Percentiles rank a stretch among this genome's conserved stretches.
These are phyloP conservation scores for Eptesicus fuscus DNA, from an alignment of 2,113 vertebrate genomes.

Conservation along the genomic window DNA sequence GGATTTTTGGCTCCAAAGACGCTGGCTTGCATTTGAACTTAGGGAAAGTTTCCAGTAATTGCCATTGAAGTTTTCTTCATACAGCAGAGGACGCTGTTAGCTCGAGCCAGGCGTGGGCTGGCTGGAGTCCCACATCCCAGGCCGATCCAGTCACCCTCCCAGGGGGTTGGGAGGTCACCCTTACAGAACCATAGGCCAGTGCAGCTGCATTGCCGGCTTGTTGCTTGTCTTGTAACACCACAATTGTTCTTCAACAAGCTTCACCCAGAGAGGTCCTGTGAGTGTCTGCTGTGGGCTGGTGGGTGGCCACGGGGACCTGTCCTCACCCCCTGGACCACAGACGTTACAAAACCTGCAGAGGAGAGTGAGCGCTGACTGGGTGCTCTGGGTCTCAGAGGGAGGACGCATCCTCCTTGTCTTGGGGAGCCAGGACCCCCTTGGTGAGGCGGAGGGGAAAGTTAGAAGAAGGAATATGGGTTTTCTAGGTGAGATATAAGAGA, in stretches of 20 bases:
- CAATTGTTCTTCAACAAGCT: background rate
- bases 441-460: accelerated
- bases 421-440: background rate
- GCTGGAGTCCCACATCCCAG: background rate
- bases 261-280: background rate
- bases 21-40: conserved; percentile 16
- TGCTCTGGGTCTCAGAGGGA: background rate
- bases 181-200: background rate
- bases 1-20: conserved; percentile 7
- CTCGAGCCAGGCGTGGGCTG: background rate
- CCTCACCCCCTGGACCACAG: background rate
- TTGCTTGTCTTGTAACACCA: background rate
- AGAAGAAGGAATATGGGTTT: background rate
- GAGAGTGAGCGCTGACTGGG: background rate
- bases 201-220: background rate
- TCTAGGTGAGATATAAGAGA: background rate
- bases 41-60: conserved; percentile 22
- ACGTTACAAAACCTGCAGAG: background rate
- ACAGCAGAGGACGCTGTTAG: background rate
- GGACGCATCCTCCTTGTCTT: background rate
- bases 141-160: background rate
- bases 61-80: background rate
- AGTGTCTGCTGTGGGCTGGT: background rate
- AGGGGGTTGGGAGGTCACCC: background rate
- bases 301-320: background rate